Conservation (phyloP, 1,140 invertebrate species). For the Rhagoletis pomonella region DNA sequence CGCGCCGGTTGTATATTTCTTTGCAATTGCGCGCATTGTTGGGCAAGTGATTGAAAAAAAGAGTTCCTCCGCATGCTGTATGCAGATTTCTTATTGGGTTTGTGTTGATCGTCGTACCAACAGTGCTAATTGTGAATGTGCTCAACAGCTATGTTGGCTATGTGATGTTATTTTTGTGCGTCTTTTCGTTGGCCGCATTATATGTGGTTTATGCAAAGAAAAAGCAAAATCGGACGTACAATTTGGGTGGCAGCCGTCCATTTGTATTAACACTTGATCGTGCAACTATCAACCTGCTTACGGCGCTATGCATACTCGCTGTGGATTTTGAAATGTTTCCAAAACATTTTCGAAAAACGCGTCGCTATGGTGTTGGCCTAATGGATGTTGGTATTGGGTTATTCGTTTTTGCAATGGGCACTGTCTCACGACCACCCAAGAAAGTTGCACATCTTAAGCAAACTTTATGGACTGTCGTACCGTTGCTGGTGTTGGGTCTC, state of each 20-base stretch:
- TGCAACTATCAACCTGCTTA: slow-evolving; percentile 83
- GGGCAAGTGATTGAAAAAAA: background rate
- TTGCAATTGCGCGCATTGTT: slow-evolving; percentile 23
- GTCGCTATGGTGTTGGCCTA: slow-evolving; percentile 88
- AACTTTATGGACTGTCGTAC: slow-evolving; percentile 73
- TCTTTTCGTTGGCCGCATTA: background rate
- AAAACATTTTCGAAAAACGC: slow-evolving; percentile 88
- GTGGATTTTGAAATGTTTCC: slow-evolving; percentile 95
- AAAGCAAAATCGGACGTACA: background rate
- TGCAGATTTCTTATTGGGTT: slow-evolving; percentile 54
- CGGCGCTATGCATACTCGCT: slow-evolving; percentile 89
- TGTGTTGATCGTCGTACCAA: slow-evolving; percentile 61
- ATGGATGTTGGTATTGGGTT: slow-evolving; percentile 97
- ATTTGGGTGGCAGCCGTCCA: slow-evolving; percentile 60
- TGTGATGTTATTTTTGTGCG: background rate
- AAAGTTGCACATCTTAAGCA: slow-evolving; percentile 64
- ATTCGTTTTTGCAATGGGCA: slow-evolving; percentile 90
- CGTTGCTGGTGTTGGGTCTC: slow-evolving; percentile 83
- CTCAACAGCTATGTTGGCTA: slow-evolving; percentile 6
- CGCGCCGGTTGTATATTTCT: background rate
- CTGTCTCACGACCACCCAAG: slow-evolving; percentile 77
- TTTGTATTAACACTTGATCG: slow-evolving; percentile 75
- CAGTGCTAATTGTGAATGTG: slow-evolving; percentile 59
- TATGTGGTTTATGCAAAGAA: background rate
- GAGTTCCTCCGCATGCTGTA: background rate